Conservation (phyloP, 2,113 vertebrate genomes). For the Barbus barbus region DNA sequence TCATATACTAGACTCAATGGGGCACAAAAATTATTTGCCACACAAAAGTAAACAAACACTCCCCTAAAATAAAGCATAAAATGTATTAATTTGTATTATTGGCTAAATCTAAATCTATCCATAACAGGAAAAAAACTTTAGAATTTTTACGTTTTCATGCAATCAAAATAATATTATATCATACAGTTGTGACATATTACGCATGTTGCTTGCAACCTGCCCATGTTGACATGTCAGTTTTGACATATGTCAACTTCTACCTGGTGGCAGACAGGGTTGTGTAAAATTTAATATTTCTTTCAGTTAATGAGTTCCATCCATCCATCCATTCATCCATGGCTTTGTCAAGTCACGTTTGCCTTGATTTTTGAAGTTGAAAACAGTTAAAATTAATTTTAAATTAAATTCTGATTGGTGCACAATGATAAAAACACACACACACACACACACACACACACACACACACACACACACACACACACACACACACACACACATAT, state of each 20-base stretch:
- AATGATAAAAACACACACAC: too few relatives aligned
- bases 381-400: too few relatives aligned
- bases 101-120: background rate
- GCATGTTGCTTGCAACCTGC: background rate
- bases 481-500: too few relatives aligned
- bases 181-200: background rate
- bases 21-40: too few relatives aligned
- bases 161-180: background rate
- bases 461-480: too few relatives aligned
- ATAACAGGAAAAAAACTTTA: background rate
- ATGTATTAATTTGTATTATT: background rate
- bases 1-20: too few relatives aligned
- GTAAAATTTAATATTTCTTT: background rate
- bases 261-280: background rate
- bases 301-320: background rate
- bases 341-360: too few relatives aligned
- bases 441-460: too few relatives aligned
- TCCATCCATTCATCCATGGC: background rate
- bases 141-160: background rate
- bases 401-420: too few relatives aligned
- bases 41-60: too few relatives aligned
- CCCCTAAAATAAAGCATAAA: background rate
- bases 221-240: background rate
- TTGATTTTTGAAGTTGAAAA: too few relatives aligned
- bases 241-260: background rate